Evolutionary conservation across 2,797 vertebrate genomes (phyloP), one percentile per base, ranked within the genome.

Genomic region (Acrossocheilus fasciatus): DNA sequence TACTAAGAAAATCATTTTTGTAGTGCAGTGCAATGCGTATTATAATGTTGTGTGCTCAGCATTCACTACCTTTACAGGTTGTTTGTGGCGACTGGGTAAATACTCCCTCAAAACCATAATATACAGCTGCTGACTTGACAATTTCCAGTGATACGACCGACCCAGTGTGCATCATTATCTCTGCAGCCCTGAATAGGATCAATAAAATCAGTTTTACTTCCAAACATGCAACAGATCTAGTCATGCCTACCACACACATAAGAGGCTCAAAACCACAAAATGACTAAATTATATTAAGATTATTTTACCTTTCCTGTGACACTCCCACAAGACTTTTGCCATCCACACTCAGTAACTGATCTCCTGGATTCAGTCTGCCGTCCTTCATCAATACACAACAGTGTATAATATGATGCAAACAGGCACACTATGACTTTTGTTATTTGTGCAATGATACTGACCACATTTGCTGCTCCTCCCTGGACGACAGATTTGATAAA

Each of bases 401-500:
- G 78, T 34, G 78, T 17, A 54, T 59, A 77, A 57, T n/a, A 41
- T 41, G 20, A 26, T 78, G 7, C 76, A 78, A 59, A 78, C n/a
- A n/a, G 36, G 52, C 12, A 41, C 20, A 59, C 41, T 77, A 39
- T n/a, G 34, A 36, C 1, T 57, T 77, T 59, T 41, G 4, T 15
- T 26, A 66, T 4, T 30, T 68, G 23, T 4, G n/a, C 6, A 34
- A n/a, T 2, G 12, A 62, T 6, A 95, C 96, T 96, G 83, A 98
- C 98, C 96, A 96, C 95, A 70, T 98, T 96, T 34, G 97, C 98
- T 26, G 97, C 96, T 20, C 97, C 98, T 92, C 97, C 97, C 90
- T 93, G 96, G 81, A 99, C 97, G 20, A 99, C 94, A 20, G 98
- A 98, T 92, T 98, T 99, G 83, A 99, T 95, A 3, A 98, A 99